Conservation (phyloP, 2,888 invertebrate species). For the Drosophila rellima region DNA sequence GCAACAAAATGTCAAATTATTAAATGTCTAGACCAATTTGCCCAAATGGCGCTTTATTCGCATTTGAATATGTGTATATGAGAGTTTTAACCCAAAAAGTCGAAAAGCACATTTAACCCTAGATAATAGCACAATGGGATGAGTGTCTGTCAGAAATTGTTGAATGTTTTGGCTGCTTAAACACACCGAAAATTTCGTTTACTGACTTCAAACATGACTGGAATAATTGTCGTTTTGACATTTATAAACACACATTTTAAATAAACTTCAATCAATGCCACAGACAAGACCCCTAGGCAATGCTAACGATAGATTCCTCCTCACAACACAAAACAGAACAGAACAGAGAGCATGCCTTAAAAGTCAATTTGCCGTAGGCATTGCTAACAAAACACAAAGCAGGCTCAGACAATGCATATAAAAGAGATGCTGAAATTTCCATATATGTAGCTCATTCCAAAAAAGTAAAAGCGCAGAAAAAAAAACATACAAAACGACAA, state of each 20-base stretch:
- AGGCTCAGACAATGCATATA: constrained; percentile 68
- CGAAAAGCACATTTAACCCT: constrained; percentile 21
- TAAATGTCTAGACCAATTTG: constrained; percentile 69
- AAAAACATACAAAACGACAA: constrained; percentile 24
- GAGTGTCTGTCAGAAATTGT: constrained; percentile 20
- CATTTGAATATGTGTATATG: background rate
- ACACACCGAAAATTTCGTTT: constrained; percentile 28
- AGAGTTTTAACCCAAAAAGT: constrained; percentile 24
- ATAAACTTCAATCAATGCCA: constrained; percentile 77
- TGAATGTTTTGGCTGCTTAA: constrained; percentile 32
- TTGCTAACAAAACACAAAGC: constrained; percentile 72
- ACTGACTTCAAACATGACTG: constrained; percentile 58
- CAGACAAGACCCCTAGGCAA: constrained; percentile 52
- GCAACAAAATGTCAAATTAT: constrained; percentile 29
- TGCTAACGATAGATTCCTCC: constrained; percentile 61
- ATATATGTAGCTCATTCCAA: constrained; percentile 61
- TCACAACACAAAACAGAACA: constrained; percentile 18
- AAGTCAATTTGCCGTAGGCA: constrained; percentile 77
- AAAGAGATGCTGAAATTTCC: constrained; percentile 74
- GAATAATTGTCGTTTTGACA: constrained; percentile 77
- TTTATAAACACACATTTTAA: constrained; percentile 66
- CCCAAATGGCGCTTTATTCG: constrained; percentile 43
- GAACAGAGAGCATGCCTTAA: constrained; percentile 58
- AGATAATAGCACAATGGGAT: constrained; percentile 7
- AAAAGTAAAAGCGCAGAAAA: constrained; percentile 11